Base-by-base conservation (phyloP, 1,140 invertebrate species). In the Diorhabda elongata region DNA sequence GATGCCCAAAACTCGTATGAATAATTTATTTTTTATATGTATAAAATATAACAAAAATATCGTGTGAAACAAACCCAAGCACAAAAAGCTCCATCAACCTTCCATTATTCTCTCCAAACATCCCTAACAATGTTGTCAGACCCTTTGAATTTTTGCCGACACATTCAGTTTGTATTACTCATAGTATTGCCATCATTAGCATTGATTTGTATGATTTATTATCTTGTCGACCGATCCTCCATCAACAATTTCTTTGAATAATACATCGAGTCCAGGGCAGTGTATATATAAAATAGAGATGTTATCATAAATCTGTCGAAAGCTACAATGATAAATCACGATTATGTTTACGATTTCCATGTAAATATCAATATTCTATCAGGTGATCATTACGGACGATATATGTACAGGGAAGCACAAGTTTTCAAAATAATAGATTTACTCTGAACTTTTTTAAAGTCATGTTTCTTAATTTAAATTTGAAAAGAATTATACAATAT, bases 261-360 rank as follows among this genome's bases (percentile, higher is more conserved):
- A 61, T 61, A 61, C 59, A 61, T 61, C 47, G 6, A 52, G 47
- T 52, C 47, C 47, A 52, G 6, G 47, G 47, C n/a, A 61, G 42
- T 42, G 42, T 42, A 42, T 61, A 60, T 60, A 61, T 43, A 43
- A 43, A 61, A 61, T 61, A 43, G 59, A 61, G 59, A 61, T 61
- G 59, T 61, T 61, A 43, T 43, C 59, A 61, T 61, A 61, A 61
- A 61, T 61, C 59, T 61, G 42, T 61, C 59, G 47, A 52, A 52
- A 61, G 26, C 59, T 43, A 42, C 42, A 41, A 42, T 61, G 59
- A 61, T 61, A 61, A 61, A 61, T 61, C 42, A 61, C 59, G 59
- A 43, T 7, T 43, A 42, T 61, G 59, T 61, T 61, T 61, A 61
- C 59, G 59, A 61, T 61, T 41, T 42, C 59, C 42, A n/a, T 41